These are phyloP conservation scores for Pilophorus perplexus DNA, from an alignment of 2,888 invertebrate species.

Conservation along the genomic window DNA sequence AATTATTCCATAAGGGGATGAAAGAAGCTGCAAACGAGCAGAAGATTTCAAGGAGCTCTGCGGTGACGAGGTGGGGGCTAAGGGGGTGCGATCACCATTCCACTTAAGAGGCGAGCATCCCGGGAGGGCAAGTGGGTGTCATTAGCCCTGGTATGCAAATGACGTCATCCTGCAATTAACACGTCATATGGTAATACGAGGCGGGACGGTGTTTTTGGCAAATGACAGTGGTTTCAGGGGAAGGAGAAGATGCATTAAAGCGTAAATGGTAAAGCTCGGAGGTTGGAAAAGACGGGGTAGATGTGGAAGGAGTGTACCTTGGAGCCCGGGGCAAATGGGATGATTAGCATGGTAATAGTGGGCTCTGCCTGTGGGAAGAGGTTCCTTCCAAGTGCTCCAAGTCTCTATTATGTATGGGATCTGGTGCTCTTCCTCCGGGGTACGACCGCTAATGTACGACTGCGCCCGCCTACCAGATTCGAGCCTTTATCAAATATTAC, in stretches of 20 bases:
- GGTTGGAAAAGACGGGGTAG: not conserved
- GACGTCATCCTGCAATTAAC: constrained; percentile 41
- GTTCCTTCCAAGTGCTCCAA: constrained; percentile 19
- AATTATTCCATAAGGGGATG: not conserved
- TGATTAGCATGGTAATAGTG: constrained; percentile 45
- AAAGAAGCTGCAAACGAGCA: not conserved
- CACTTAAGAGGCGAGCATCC: constrained; percentile 16
- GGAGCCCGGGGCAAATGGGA: constrained; percentile 42
- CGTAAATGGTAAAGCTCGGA: constrained; percentile 16
- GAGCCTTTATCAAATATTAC: constrained; percentile 37
- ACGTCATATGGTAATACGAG: constrained; percentile 44
- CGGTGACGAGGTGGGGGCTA: not conserved
- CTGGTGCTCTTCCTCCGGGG: not conserved
- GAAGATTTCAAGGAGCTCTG: not conserved
- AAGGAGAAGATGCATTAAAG: constrained; percentile 33
- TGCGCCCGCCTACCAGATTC: constrained; percentile 23
- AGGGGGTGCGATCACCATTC: constrained; percentile 20
- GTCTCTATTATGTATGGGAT: constrained; percentile 35
- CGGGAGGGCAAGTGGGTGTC: constrained; percentile 31
- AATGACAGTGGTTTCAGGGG: constrained; percentile 33
- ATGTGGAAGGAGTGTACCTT: too few species aligned
- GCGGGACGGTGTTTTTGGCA: constrained; percentile 44
- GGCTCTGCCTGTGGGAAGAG: constrained; percentile 21
- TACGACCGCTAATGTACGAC: constrained; percentile 31
- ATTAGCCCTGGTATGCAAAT: constrained; percentile 42